Evolutionary conservation across 2,888 invertebrate genomes (phyloP).

Genomic region (Orthosia cruda): DNA sequence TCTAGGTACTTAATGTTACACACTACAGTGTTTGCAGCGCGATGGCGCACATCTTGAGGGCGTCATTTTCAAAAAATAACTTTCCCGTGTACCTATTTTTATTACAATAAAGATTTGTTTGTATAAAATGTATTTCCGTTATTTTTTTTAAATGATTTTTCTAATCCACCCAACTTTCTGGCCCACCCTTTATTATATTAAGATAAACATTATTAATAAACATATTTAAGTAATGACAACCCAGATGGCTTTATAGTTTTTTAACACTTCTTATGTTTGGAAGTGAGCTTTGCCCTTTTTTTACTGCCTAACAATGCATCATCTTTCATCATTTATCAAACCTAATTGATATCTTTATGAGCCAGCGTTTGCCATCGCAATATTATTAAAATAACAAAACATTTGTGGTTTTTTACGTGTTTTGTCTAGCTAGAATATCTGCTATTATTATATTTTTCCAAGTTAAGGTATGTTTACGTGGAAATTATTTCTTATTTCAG

Average conservation of each 20-base stretch:
- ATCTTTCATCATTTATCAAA: no score
- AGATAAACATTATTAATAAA: no score
- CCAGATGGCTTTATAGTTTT: background rate
- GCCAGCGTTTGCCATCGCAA: background rate
- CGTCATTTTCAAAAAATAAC: no score
- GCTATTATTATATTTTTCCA: background rate
- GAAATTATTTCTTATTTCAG: background rate
- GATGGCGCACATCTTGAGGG: no score
- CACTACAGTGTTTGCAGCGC: no score
- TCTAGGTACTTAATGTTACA: no score
- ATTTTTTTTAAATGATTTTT: no score
- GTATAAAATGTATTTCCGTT: no score
- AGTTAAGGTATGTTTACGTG: background rate
- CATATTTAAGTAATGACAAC: background rate
- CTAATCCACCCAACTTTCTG: no score
- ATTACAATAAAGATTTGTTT: no score
- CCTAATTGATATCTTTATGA: conserved; percentile 5
- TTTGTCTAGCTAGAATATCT: background rate
- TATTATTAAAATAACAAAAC: background rate
- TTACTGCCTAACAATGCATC: background rate
- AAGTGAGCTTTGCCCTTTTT: background rate
- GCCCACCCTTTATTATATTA: no score
- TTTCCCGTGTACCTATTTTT: no score
- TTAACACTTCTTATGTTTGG: background rate
- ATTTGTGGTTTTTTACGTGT: background rate